Evolutionary conservation across 2,797 vertebrate genomes (phyloP), one percentile per base, ranked within the genome.

Genomic region (Falco biarmicus): DNA sequence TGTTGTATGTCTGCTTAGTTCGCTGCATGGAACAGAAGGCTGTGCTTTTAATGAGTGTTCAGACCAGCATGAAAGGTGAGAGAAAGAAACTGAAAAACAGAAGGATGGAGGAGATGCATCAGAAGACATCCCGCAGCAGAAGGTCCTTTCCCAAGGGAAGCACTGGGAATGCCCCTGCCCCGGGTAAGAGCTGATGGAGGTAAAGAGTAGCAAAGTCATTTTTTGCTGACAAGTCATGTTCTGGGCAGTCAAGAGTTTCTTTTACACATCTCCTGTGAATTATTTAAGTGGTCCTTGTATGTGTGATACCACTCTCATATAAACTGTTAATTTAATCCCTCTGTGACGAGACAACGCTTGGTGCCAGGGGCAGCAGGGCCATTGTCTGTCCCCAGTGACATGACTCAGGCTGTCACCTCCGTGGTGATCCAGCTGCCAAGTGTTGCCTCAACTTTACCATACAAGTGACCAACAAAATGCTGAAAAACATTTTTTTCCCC

Each of bases 261-360:
- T 78, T 84, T 61, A 34, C 32, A 57, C 21, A 10, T 65, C 48
- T 75, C 15, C 65, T 78, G 50, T 81, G 76, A 86, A 56, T 86
- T 91, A 89, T 83, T 84, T 32, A 91, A 80, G 22, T 13, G 32
- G 39, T 61, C 79, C 43, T 61, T 64, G 50, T 70, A 6, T 56
- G 31, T 24, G 41, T 47, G 65, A 66, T 78, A 56, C 15, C 22
- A 19, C 22, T 73, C 28, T 77, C 5, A 2, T 22, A 41, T 20
- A 57, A 76, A 19, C 21, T 54, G 80, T 68, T 84, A 78, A 75
- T 31, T 88, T 26, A 93, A 82, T 79, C 37, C 25, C 47, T 15
- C 28, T 13, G 65, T 34, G 77, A 53, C 0, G 0, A 84, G n/a
- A 13, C 41, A 48, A 70, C 0, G 0, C 20, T 41, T 3, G 1